phyloP scores from a whole-genome alignment of 2,888 invertebrate species.

The Cephonodes hylas region DNA sequence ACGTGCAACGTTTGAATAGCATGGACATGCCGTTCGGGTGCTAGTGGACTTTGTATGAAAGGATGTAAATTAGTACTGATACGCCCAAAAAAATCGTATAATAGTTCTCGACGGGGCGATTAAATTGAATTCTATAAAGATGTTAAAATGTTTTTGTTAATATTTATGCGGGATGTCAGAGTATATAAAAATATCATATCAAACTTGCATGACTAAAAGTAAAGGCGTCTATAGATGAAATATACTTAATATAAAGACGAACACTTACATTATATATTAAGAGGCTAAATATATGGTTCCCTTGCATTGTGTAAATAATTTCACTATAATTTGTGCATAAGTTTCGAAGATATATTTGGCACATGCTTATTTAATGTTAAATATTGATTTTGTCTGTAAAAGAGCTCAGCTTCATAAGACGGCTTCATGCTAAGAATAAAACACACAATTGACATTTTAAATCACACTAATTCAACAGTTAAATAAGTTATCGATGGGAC shows the following conservation, averaged over 20 bases:
- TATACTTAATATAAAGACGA: background rate
- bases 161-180: background rate
- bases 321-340: background rate
- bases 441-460: too few relatives aligned
- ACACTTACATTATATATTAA: background rate
- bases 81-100: background rate
- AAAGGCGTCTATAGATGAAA: background rate
- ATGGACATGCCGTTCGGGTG: background rate
- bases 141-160: background rate
- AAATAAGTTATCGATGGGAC: too few relatives aligned
- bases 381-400: background rate
- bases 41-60: background rate
- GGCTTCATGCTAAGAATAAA: background rate
- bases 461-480: too few relatives aligned
- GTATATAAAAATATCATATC: conserved; percentile 4
- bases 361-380: background rate
- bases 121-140: background rate
- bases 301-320: background rate
- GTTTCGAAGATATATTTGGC: background rate
- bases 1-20: background rate
- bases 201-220: background rate
- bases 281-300: background rate
- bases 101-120: background rate
- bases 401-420: background rate
- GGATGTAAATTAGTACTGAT: background rate